phyloP scores from a whole-genome alignment of 1,140 invertebrate species.

The Cecropterus lyciades region DNA sequence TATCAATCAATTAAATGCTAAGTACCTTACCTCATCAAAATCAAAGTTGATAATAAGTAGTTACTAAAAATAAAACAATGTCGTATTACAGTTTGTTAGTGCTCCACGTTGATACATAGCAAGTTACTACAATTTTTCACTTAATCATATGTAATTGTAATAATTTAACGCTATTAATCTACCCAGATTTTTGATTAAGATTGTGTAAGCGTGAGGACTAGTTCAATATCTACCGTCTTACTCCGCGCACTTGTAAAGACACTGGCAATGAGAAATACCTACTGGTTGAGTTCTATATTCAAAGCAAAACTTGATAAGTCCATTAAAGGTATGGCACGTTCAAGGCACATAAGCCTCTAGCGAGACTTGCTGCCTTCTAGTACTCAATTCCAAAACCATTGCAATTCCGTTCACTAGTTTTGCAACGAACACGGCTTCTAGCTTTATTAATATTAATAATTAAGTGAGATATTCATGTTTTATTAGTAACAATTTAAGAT shows the following conservation, averaged over 20 bases:
- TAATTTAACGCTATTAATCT: too few species aligned
- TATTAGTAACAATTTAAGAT: slow-evolving; percentile 2
- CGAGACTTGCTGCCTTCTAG: neutral
- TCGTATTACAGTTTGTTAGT: too few species aligned
- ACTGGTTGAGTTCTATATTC: slow-evolving; percentile 1
- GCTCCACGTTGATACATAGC: too few species aligned
- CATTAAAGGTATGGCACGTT: neutral
- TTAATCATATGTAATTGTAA: too few species aligned
- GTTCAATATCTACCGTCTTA: neutral
- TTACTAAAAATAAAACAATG: too few species aligned
- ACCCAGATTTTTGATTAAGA: too few species aligned
- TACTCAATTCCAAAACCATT: slow-evolving; percentile 1
- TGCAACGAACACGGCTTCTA: neutral
- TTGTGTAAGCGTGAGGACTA: too few species aligned
- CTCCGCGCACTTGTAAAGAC: neutral
- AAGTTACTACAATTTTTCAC: too few species aligned
- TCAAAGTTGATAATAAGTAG: too few species aligned
- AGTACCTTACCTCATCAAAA: too few species aligned
- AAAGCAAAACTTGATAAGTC: slow-evolving; percentile 3
- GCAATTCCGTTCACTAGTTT: slow-evolving; percentile 1
- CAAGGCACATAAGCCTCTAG: neutral
- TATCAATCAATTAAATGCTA: too few species aligned
- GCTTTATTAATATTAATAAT: neutral
- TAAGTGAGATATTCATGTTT: neutral
- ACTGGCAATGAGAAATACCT: neutral